Base-by-base conservation (phyloP, 2,113 vertebrate species). In the Herpailurus yagouaroundi region DNA sequence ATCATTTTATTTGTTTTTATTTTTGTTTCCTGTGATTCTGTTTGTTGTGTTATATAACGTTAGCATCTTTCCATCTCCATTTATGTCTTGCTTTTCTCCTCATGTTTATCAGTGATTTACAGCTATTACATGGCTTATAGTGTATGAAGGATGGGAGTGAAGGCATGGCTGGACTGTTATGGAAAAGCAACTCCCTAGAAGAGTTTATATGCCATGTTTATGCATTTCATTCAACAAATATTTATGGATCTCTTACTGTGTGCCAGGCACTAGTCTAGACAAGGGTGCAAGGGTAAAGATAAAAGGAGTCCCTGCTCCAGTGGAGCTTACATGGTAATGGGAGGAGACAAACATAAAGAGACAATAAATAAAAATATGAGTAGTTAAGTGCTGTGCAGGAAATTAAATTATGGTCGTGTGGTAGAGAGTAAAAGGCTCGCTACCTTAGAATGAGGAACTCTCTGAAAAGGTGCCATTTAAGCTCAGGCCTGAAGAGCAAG, bases 11-110 rank as follows among this genome's bases (percentile, higher is more conserved):
- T 90, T 88, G 5, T 88, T 80, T 94, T 92, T 94, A 60, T 60
- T 23, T 60, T 81, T 23, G n/a, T 91, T 84, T 48, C 52, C 50
- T 73, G 2, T 71, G 68, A 31, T 87, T 91, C 7, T 27, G 23
- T 66, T 94, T 90, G 25, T 89, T 77, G 16, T 93, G 91, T 95
- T 95, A 76, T 14, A 57, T 92, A 64, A 68, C 82, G n/a, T 71
- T 77, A 55, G 41, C 55, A 57, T 77, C 31, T 69, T 74, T 64
- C 55, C 27, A 13, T 88, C 15, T 94, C 76, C 3, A 19, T 50
- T 89, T 68, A 31, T 19, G 13, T 23, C 31, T 82, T 89, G 18
- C 41, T 81, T 81, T 88, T 82, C 14, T 57, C 25, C 66, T 45
- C 48, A 21, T 77, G 66, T 97, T 81, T 82, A 81, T 93, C 85